A percentile compares a stretch with the other conserved stretches of the same genome.
Evolutionary conservation across 2,113 vertebrate species (phyloP).

Genomic region (Triplophysa dalaica): DNA sequence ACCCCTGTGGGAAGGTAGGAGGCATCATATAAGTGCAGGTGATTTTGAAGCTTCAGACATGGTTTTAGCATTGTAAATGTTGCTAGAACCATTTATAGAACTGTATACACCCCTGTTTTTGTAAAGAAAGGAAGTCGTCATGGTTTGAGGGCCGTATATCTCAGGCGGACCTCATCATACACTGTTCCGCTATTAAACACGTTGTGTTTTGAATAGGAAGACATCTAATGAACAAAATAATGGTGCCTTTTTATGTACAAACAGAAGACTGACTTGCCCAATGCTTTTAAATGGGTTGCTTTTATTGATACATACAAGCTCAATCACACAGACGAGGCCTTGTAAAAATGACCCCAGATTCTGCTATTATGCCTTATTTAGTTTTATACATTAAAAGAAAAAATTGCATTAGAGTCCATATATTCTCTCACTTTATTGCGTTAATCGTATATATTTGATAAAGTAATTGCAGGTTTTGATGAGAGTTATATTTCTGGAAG

Average conservation of each 20-base stretch:
- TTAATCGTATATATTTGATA: constrained; percentile 56
- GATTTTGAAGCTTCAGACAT: constrained; percentile 55
- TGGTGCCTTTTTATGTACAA: constrained; percentile 68
- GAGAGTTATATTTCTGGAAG: constrained; percentile 52
- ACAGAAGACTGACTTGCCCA: constrained; percentile 9
- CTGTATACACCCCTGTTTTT: constrained; percentile 13
- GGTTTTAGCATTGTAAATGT: constrained; percentile 29
- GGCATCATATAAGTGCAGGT: constrained; percentile 53
- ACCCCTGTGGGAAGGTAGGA: neutral
- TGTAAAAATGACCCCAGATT: constrained; percentile 45
- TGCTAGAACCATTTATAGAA: constrained; percentile 44
- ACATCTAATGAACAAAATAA: constrained; percentile 41
- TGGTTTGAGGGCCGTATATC: constrained; percentile 25
- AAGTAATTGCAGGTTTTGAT: constrained; percentile 48
- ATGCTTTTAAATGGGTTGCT: constrained; percentile 29
- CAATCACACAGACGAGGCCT: constrained; percentile 37
- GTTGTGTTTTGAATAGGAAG: constrained; percentile 23
- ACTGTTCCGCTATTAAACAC: constrained; percentile 25
- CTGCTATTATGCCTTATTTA: constrained; percentile 46
- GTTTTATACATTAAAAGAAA: constrained; percentile 50
- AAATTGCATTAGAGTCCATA: constrained; percentile 40
- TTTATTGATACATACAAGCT: constrained; percentile 19
- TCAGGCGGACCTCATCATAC: constrained; percentile 66
- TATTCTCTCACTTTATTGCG: constrained; percentile 44
- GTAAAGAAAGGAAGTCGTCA: neutral